These are phyloP conservation scores for Seriola aureovittata DNA, from an alignment of 2,113 vertebrate genomes.

Conservation along the genomic window DNA sequence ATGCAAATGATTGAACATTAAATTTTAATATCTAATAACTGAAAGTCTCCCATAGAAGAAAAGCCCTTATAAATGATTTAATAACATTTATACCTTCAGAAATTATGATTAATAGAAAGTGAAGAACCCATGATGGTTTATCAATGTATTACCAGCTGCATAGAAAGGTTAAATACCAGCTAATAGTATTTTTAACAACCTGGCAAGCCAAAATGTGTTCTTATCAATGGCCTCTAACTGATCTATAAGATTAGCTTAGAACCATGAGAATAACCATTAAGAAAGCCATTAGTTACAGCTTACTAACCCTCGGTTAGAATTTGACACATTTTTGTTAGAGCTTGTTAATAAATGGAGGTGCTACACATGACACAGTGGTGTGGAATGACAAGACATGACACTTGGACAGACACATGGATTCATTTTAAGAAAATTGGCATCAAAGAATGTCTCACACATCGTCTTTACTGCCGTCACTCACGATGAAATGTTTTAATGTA, in stretches of 20 bases:
- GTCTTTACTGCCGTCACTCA: not conserved
- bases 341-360: conserved; percentile 22
- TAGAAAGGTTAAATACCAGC: not conserved
- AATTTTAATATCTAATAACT: too few species aligned
- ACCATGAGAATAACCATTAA: not conserved
- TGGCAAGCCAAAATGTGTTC: not conserved
- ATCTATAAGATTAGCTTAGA: not conserved
- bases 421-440: not conserved
- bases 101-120: not conserved
- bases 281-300: not conserved
- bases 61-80: not conserved
- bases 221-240: not conserved
- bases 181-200: not conserved
- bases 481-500: not conserved
- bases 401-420: not conserved
- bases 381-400: conserved; percentile 34
- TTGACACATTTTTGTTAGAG: not conserved
- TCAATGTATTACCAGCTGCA: not conserved
- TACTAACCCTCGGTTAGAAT: not conserved
- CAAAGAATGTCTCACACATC: conserved; percentile 17
- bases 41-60: not conserved
- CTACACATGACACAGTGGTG: conserved; percentile 21
- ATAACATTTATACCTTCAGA: not conserved
- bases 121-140: not conserved
- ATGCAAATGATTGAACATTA: not conserved